phyloP scores from a whole-genome alignment of 2,888 invertebrate species.

The Conomelus anceps region DNA sequence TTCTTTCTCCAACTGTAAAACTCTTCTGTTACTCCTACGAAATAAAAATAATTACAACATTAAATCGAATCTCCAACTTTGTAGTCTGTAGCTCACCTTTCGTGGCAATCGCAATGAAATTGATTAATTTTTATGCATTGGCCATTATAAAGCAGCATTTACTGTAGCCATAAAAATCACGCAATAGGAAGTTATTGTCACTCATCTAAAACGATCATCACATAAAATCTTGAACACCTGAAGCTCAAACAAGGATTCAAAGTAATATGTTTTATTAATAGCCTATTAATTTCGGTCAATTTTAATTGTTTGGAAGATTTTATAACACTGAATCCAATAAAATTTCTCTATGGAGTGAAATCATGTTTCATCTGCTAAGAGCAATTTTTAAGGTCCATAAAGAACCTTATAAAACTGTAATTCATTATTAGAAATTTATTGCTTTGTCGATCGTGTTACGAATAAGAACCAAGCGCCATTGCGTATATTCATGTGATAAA shows the following conservation, averaged over 20 bases:
- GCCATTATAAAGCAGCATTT: background rate
- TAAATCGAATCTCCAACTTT: too few relatives aligned
- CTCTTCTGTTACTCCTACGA: too few relatives aligned
- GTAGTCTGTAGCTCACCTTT: too few relatives aligned
- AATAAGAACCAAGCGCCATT: background rate
- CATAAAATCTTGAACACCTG: background rate
- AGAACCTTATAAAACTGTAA: background rate
- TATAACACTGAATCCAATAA: background rate
- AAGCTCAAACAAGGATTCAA: background rate
- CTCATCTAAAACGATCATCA: background rate
- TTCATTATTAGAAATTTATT: background rate
- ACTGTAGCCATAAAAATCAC: background rate
- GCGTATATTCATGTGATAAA: background rate
- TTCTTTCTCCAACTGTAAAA: too few relatives aligned
- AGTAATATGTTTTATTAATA: background rate
- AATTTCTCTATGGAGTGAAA: background rate
- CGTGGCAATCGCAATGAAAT: background rate
- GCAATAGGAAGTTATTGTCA: background rate
- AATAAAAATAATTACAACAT: background rate
- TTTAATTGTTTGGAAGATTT: background rate
- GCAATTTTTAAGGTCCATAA: background rate
- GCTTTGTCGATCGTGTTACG: background rate
- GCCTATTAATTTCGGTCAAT: background rate
- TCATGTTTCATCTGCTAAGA: background rate
- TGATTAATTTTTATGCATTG: background rate